Conservation (phyloP, 37 sponge, comb jelly and placozoan genomes). For the Lycopodina hypogea region DNA sequence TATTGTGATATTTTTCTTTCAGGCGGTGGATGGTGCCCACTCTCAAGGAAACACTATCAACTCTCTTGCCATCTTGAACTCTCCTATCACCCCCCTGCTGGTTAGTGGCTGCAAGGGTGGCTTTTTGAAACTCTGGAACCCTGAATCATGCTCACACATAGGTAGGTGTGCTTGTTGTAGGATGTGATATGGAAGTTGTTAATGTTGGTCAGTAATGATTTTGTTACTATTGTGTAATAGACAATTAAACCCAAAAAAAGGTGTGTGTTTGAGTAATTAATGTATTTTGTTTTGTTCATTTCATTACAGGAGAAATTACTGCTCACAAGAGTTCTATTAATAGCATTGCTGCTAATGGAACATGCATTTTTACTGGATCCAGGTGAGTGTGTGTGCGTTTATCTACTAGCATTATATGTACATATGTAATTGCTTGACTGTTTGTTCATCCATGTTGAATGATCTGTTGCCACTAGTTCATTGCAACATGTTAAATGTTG, state of each 20-base stretch:
- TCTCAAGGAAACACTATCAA: conserved; percentile 64
- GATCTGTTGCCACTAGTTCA: too few relatives aligned
- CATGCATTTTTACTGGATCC: conserved; percentile 63
- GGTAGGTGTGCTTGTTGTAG: conserved; percentile 34
- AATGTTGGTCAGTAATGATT: conserved; percentile 2
- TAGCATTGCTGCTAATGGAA: conserved; percentile 56
- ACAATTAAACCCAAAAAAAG: not conserved
- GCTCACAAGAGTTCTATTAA: conserved; percentile 69
- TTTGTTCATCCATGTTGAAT: too few relatives aligned
- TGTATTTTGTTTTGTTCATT: not conserved
- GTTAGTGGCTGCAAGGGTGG: conserved; percentile 80
- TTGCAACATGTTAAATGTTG: too few relatives aligned
- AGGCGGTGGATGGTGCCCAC: conserved; percentile 75
- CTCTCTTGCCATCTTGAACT: conserved; percentile 41
- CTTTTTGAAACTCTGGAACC: conserved; percentile 64
- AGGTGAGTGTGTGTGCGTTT: conserved; percentile 13
- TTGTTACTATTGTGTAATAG: not conserved
- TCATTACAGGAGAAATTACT: conserved; percentile 54
- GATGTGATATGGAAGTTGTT: conserved; percentile 11
- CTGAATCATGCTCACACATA: conserved; percentile 37
- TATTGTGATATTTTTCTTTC: too few relatives aligned
- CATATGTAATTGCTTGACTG: too few relatives aligned
- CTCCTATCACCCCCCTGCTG: conserved; percentile 30
- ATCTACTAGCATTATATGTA: too few relatives aligned
- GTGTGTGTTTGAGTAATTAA: not conserved